phyloP scores from a whole-genome alignment of 2,113 vertebrate species.

The Tachysurus vachellii region DNA sequence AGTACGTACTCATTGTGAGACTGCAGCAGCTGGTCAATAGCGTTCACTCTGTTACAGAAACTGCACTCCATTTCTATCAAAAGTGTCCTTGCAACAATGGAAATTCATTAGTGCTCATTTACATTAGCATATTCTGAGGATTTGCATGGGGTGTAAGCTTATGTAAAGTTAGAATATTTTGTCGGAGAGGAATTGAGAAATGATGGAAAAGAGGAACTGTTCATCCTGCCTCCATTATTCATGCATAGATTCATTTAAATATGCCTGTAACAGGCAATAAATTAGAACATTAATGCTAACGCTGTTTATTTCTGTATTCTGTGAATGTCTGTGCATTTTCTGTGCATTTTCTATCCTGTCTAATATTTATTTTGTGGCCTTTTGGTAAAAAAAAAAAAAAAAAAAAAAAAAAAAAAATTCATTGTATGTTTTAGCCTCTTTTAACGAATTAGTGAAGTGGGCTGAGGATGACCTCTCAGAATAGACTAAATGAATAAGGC shows the following conservation, averaged over 20 bases:
- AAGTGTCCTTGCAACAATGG: not conserved
- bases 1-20: not conserved
- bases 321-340: not conserved
- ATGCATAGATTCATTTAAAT: not conserved
- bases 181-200: not conserved
- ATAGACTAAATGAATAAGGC: constrained; percentile 48
- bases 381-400: constrained; percentile 37
- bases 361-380: constrained; percentile 15
- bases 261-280: not conserved
- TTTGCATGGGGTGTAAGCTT: not conserved
- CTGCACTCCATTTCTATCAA: constrained; percentile 9
- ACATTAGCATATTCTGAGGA: not conserved
- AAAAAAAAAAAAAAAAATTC: constrained; percentile 39
- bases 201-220: not conserved
- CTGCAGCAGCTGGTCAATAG: constrained; percentile 26
- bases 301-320: not conserved
- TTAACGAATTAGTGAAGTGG: constrained; percentile 50
- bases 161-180: not conserved
- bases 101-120: constrained; percentile 26
- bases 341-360: not conserved
- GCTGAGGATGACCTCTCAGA: constrained; percentile 46
- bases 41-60: not conserved
- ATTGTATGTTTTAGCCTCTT: constrained; percentile 44
- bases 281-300: not conserved
- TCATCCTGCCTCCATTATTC: not conserved